phyloP scores from a whole-genome alignment of 2,888 invertebrate genomes.

The Eutolmus rufibarbis region DNA sequence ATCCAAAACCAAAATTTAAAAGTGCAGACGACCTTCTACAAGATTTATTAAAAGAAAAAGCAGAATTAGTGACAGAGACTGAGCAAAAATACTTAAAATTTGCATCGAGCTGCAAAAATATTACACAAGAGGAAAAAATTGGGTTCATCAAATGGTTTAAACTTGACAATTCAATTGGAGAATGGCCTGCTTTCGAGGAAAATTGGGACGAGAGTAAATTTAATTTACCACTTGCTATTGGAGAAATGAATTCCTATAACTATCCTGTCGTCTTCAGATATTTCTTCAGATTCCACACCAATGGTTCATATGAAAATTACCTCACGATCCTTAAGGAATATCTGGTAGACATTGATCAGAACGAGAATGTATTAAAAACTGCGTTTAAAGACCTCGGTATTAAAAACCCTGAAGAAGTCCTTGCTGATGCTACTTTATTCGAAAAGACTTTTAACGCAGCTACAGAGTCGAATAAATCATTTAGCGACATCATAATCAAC shows the following conservation, averaged over 20 bases:
- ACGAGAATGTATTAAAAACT: background rate
- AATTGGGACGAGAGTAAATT: background rate
- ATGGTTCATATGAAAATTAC: background rate
- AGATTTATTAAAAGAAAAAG: background rate
- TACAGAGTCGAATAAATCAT: background rate
- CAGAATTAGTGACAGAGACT: background rate
- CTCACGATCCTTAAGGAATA: background rate
- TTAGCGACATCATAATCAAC: background rate
- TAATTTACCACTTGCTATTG: background rate
- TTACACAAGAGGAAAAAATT: background rate
- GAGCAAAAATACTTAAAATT: background rate
- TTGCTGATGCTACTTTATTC: background rate
- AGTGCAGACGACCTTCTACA: background rate
- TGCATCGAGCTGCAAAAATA: background rate
- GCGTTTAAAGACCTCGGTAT: background rate
- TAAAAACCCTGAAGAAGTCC: background rate
- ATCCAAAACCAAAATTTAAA: background rate
- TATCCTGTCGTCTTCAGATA: background rate
- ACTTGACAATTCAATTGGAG: background rate
- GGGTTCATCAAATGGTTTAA: background rate
- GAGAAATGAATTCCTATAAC: background rate
- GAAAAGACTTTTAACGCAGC: background rate
- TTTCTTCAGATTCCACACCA: background rate
- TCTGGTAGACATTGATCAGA: background rate
- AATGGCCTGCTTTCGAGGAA: background rate